phyloP scores from a whole-genome alignment of 1,140 invertebrate species.

The Drosophila serrata region DNA sequence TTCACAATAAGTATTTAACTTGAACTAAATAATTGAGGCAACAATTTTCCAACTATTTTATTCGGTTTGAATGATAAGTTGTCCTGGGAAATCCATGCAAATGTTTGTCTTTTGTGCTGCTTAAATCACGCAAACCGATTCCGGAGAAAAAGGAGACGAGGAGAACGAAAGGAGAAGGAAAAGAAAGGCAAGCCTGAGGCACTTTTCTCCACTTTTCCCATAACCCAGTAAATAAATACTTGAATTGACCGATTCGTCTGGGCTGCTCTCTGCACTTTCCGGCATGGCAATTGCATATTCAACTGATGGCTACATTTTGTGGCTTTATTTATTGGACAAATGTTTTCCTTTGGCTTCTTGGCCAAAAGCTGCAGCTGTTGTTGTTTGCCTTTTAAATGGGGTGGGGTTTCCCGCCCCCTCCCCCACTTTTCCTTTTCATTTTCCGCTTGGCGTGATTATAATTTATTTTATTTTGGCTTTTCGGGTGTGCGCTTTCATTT shows the following conservation, averaged over 20 bases:
- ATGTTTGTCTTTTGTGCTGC: slow-evolving; percentile 21
- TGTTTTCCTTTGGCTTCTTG: slow-evolving; percentile 39
- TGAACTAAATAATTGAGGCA: background rate
- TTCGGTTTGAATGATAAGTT: slow-evolving; percentile 9
- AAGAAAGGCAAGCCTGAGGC: slow-evolving; percentile 4
- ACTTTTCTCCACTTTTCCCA: slow-evolving; percentile 1
- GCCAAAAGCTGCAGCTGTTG: slow-evolving; percentile 23
- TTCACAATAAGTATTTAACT: background rate
- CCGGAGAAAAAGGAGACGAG: slow-evolving; percentile 1
- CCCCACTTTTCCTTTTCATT: background rate
- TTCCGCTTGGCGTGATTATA: slow-evolving; percentile 16
- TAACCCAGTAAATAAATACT: slow-evolving; percentile 36
- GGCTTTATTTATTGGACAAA: slow-evolving; percentile 58
- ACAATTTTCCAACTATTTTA: slow-evolving; percentile 11
- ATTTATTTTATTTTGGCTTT: slow-evolving; percentile 17
- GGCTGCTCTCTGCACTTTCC: slow-evolving; percentile 30
- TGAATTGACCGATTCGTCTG: slow-evolving; percentile 23
- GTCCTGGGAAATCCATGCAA: background rate
- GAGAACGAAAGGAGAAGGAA: too few relatives aligned
- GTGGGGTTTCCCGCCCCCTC: too few relatives aligned
- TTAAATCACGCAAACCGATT: slow-evolving; percentile 14
- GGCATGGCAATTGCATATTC: slow-evolving; percentile 33
- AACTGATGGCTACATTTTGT: slow-evolving; percentile 28
- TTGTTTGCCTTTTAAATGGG: slow-evolving; percentile 21
- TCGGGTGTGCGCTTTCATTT: slow-evolving; percentile 20